Evolutionary conservation across 2,113 vertebrate species (phyloP).

Genomic region (Paraplagusia blochii): DNA sequence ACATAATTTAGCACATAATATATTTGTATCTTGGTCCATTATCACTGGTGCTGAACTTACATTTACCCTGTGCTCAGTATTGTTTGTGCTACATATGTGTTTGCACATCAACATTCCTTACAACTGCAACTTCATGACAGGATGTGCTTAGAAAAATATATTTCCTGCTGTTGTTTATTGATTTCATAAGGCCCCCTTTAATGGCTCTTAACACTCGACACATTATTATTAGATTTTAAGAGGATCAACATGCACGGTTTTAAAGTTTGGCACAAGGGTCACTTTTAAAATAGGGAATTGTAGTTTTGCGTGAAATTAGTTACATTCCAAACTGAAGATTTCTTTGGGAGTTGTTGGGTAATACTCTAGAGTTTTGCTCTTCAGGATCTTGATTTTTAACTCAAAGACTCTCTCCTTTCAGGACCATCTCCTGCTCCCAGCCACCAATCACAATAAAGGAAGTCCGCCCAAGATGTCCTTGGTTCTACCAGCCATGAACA

Average conservation of each 20-base stretch:
- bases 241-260: neutral
- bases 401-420: conserved; percentile 57
- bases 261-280: neutral
- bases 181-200: conserved; percentile 2
- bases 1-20: too few species aligned
- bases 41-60: too few species aligned
- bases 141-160: conserved; percentile 21
- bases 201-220: neutral
- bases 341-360: conserved; percentile 9
- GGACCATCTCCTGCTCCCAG: conserved; percentile 95
- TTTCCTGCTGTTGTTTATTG: conserved; percentile 11
- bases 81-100: conserved; percentile 14
- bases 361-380: neutral
- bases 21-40: too few species aligned
- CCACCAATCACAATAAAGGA: conserved; percentile 94
- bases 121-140: neutral
- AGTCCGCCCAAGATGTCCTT: conserved; percentile 95
- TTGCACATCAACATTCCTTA: conserved; percentile 14
- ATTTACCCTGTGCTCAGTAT: neutral
- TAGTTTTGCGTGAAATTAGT: neutral
- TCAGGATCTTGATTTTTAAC: conserved; percentile 5
- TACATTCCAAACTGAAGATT: neutral
- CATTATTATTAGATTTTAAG: neutral
- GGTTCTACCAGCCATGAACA: conserved; percentile 90
- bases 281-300: neutral